These are phyloP conservation scores for Sporophila hypoxantha DNA, from an alignment of 2,113 vertebrate species.

Conservation along the genomic window DNA sequence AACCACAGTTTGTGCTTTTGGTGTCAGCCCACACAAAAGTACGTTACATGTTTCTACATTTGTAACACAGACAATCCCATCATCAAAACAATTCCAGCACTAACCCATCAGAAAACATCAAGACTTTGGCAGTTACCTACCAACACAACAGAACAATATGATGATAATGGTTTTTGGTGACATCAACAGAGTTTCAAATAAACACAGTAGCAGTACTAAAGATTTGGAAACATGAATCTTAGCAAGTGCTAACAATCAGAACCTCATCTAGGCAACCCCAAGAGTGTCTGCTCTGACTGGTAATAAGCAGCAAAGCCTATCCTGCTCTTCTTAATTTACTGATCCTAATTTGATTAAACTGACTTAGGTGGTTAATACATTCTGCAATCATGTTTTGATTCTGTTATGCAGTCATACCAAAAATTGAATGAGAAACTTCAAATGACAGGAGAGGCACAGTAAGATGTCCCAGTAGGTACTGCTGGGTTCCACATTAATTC, in stretches of 20 bases:
- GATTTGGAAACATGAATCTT: background rate
- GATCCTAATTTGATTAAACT: background rate
- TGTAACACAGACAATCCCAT: background rate
- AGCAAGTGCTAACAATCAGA: background rate
- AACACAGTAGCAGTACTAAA: background rate
- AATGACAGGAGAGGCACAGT: background rate
- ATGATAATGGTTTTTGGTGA: background rate
- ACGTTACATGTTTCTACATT: background rate
- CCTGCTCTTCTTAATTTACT: background rate
- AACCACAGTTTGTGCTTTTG: background rate
- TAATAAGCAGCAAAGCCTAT: background rate
- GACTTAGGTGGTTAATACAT: background rate
- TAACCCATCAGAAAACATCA: background rate
- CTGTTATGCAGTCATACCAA: background rate
- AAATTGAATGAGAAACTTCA: conserved; percentile 14
- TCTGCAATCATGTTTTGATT: background rate
- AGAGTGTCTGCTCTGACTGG: background rate
- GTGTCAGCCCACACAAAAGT: background rate
- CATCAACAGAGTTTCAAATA: background rate
- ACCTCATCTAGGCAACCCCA: background rate
- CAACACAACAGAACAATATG: background rate
- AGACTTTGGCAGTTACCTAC: background rate
- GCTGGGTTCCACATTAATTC: background rate
- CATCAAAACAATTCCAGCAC: background rate
- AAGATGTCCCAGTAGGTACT: conserved; percentile 14